Evolutionary conservation across 2,797 vertebrate genomes (phyloP), one percentile per base, ranked within the genome.

Genomic region (Tragelaphus oryx): DNA sequence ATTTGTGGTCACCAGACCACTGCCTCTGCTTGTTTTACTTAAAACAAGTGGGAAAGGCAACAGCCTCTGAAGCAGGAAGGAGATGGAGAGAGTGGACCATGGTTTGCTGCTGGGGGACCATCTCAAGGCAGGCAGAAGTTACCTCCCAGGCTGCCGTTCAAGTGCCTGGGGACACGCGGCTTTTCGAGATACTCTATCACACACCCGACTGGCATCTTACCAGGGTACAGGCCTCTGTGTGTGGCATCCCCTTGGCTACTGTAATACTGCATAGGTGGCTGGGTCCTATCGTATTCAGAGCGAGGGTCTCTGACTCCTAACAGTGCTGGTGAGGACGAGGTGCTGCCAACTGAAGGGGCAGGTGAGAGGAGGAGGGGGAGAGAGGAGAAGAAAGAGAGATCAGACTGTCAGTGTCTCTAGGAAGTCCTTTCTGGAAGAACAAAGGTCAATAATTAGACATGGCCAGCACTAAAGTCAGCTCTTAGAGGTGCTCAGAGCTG

Each of bases 201-300:
- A 93, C 65, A 83, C 85, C 87, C 87, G 4, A 86, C 91, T 33
- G 94, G 84, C 60, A 4, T 71, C 97, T 98, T 99, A 99, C 99
- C 99, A 98, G 99, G 99, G 97, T 99, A 99, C 91, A 99, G 99
- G 96, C 99, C 99, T 99, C 99, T 99, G 93, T 99, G 99, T 96
- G 98, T 98, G 98, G 98, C 98, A 96, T 99, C 99, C 78, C 99
- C 99, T 98, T 99, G 99, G 99, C 98, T 99, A 97, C 99, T 99
- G 98, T 99, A 99, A 99, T 99, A 99, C 99, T 99, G 99, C 99
- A 99, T 99, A 99, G 99, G 98, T 97, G 99, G 98, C 98, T 99
- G 99, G 10, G 99, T 98, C 98, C 99, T 99, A 97, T 99, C 99
- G 57, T 99, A 99, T 86, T 99, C 99, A 87, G 99, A 99, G 98